Base-by-base conservation (phyloP, 2,113 vertebrate genomes). In the Indicator indicator region DNA sequence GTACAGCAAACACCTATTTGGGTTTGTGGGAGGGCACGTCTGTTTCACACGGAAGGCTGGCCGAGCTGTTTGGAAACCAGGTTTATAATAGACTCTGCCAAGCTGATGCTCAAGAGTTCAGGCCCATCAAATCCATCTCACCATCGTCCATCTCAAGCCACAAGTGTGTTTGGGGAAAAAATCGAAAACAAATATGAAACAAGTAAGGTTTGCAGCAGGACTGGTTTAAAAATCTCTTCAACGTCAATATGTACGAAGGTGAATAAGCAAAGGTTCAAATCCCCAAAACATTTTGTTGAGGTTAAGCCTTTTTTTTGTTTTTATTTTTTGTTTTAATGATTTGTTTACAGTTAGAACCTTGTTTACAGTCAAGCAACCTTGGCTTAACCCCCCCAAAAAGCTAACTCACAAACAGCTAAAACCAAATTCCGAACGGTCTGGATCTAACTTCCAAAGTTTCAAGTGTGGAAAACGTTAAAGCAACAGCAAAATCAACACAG, bases 101-200 rank as follows among this genome's bases (percentile, higher is more conserved):
- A 95, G 92, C 95, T 96, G 90, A 90, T 89, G 93, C 91, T 95
- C 95, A 95, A 95, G 93, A 96, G 90, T 96, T 95, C 93, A 96
- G 93, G 97, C 94, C 91, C 93, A 95, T 97, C 94, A 97, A 94
- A 97, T 97, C 96, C 89, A 97, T 97, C 85, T 93, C 97, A 83
- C 83, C 95, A 95, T 94, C 95, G 95, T 95, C 97, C 96, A 94
- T 95, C 83, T 97, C 95, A 97, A 96, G 94, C 94, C 83, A 96
- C 95, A 96, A 95, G 89, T 95, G 95, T 96, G 91, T 96, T 94
- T 96, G 86, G 92, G 97, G 95, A 96, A 96, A 97, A 96, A 97
- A 95, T 89, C 92, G 93, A 89, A 97, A 96, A 96, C 92, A 93
- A 95, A 63, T 95, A 96, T 94, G 97, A 96, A 95, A 97, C 94